Percentiles rank a stretch among this genome's conserved stretches.
Conservation (phyloP, 2,113 vertebrate genomes). For the Scomber scombrus region DNA sequence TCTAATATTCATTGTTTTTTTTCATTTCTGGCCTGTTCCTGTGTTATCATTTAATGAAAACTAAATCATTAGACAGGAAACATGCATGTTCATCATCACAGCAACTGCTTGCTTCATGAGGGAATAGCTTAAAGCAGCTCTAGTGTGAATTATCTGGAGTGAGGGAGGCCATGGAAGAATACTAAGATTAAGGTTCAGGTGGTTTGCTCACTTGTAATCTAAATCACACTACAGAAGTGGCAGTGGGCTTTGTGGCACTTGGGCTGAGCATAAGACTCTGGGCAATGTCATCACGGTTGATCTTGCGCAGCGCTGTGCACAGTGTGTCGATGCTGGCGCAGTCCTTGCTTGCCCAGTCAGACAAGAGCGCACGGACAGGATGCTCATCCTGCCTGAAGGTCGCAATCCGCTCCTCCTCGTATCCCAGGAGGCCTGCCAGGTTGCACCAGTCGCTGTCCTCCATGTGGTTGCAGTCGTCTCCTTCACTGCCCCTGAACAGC, state of each 20-base stretch:
- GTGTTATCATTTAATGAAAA: slow-evolving; percentile 5
- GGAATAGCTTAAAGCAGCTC: slow-evolving; percentile 22
- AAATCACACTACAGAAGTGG: slow-evolving; percentile 93
- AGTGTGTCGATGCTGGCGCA: slow-evolving; percentile 91
- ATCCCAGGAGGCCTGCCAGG: slow-evolving; percentile 93
- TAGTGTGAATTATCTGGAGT: slow-evolving; percentile 26
- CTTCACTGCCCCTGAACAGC: slow-evolving; percentile 81
- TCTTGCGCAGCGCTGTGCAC: slow-evolving; percentile 90
- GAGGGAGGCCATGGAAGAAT: slow-evolving; percentile 21
- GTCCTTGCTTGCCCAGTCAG: slow-evolving; percentile 92
- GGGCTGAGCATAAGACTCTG: slow-evolving; percentile 88
- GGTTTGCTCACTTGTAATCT: slow-evolving; percentile 12
- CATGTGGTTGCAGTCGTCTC: slow-evolving; percentile 69
- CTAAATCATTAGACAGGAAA: slow-evolving; percentile 18
- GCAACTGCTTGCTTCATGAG: slow-evolving; percentile 41
- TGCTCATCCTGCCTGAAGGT: slow-evolving; percentile 90
- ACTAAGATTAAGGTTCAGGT: slow-evolving; percentile 23
- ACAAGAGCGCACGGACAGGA: slow-evolving; percentile 89
- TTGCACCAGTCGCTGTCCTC: slow-evolving; percentile 93
- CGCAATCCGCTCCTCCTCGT: slow-evolving; percentile 92
- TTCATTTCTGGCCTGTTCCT: slow-evolving; percentile 13
- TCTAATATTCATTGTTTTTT: neutral
- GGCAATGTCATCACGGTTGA: slow-evolving; percentile 93
- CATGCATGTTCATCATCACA: slow-evolving; percentile 3
- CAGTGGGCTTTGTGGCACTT: slow-evolving; percentile 85